Evolutionary conservation across 2,888 invertebrate genomes (phyloP).

Genomic region (Papilio demoleus): DNA sequence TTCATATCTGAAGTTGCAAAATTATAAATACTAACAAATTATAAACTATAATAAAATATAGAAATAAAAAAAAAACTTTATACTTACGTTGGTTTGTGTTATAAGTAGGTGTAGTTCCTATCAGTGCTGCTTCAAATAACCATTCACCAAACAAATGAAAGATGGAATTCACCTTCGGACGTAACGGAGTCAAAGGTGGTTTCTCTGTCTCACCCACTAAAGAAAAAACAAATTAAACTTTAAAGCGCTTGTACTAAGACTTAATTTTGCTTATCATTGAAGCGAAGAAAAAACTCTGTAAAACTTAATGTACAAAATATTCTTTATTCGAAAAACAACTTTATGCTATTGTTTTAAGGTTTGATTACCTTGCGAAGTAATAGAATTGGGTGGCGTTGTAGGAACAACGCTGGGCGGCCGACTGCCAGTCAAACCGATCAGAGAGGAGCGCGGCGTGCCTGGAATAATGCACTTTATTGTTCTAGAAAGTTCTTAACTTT

Average conservation of each 20-base stretch:
- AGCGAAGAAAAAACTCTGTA: not conserved
- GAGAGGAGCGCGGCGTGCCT: slow-evolving; percentile 92
- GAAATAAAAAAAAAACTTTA: no score
- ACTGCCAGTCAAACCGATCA: slow-evolving; percentile 90
- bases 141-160: slow-evolving; percentile 98
- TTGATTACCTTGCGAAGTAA: slow-evolving; percentile 72
- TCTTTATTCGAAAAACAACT: not conserved
- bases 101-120: slow-evolving; percentile 85
- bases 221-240: slow-evolving; percentile 40
- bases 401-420: slow-evolving; percentile 87
- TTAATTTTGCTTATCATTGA: not conserved
- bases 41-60: no score
- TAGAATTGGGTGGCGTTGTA: slow-evolving; percentile 86
- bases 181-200: slow-evolving; percentile 87
- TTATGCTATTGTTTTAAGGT: slow-evolving; percentile 2
- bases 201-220: slow-evolving; percentile 85
- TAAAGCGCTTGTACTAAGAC: not conserved
- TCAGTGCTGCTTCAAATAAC: slow-evolving; percentile 97
- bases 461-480: slow-evolving; percentile 39
- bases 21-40: no score
- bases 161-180: slow-evolving; percentile 97
- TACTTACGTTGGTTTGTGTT: slow-evolving; percentile 67
- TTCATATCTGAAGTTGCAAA: no score
- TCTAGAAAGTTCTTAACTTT: not conserved
- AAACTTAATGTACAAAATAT: not conserved